Percentiles rank a stretch among this genome's conserved stretches.
Conservation (phyloP, 2,113 vertebrate species). For the Narcine bancroftii region DNA sequence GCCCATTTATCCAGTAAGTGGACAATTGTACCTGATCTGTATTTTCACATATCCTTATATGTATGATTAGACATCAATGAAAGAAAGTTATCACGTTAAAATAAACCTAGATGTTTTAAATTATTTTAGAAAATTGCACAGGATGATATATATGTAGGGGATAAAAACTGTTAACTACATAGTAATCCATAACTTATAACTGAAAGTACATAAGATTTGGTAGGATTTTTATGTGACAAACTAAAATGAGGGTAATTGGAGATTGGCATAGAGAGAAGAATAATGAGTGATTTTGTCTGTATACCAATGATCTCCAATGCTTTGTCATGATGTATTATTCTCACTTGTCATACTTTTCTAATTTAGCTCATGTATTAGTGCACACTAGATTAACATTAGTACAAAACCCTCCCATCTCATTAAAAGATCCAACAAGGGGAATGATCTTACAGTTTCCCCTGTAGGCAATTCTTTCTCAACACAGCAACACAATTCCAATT, state of each 20-base stretch:
- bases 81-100: neutral
- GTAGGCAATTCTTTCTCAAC: slow-evolving; percentile 40
- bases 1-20: neutral
- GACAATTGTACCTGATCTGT: neutral
- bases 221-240: neutral
- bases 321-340: neutral
- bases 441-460: neutral
- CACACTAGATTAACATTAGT: neutral
- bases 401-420: neutral
- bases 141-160: neutral
- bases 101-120: neutral
- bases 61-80: neutral
- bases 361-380: neutral
- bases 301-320: neutral
- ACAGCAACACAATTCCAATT: slow-evolving; percentile 67
- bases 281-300: neutral
- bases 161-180: neutral
- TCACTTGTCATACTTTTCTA: neutral
- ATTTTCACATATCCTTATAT: neutral
- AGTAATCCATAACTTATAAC: neutral
- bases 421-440: neutral
- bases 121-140: neutral
- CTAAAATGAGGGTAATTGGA: neutral
- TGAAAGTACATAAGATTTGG: neutral
- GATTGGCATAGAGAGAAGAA: neutral